Percentiles rank a stretch among this genome's conserved stretches.
Evolutionary conservation across 2,888 invertebrate species (phyloP).

Genomic region (Tyria jacobaeae): DNA sequence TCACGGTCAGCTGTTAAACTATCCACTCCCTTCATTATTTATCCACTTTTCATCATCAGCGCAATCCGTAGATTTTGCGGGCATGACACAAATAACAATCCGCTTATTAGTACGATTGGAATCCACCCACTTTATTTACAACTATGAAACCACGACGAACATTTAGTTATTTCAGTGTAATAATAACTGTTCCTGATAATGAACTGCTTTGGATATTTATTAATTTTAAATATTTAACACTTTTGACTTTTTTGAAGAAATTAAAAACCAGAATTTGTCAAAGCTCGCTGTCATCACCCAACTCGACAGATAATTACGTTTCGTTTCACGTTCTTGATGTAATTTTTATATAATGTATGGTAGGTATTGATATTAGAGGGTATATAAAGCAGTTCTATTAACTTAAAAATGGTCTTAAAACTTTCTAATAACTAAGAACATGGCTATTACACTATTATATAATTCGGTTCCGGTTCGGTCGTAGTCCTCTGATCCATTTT

Average conservation of each 20-base stretch:
- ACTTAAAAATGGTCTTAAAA: too few relatives aligned
- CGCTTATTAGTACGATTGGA: constrained; percentile 57
- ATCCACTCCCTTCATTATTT: constrained; percentile 88
- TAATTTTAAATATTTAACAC: constrained; percentile 47
- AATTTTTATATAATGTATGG: neutral
- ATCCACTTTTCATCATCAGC: constrained; percentile 73
- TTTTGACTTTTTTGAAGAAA: constrained; percentile 55
- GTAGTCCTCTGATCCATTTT: too few relatives aligned
- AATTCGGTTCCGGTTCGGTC: too few relatives aligned
- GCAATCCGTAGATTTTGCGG: constrained; percentile 68
- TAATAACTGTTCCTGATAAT: constrained; percentile 19
- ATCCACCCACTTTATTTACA: constrained; percentile 78
- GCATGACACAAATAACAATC: constrained; percentile 78
- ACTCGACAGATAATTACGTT: constrained; percentile 66
- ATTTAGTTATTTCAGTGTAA: constrained; percentile 20
- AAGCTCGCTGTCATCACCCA: constrained; percentile 70
- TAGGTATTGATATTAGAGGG: too few relatives aligned
- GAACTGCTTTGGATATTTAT: constrained; percentile 32
- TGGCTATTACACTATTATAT: too few relatives aligned
- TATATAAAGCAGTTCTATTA: too few relatives aligned
- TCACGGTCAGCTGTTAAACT: constrained; percentile 78
- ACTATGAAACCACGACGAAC: constrained; percentile 37
- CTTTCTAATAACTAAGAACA: too few relatives aligned
- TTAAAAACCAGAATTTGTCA: constrained; percentile 70
- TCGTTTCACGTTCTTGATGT: constrained; percentile 37